phyloP scores from a whole-genome alignment of 2,888 invertebrate species.

The Steinernema scapterisci region DNA sequence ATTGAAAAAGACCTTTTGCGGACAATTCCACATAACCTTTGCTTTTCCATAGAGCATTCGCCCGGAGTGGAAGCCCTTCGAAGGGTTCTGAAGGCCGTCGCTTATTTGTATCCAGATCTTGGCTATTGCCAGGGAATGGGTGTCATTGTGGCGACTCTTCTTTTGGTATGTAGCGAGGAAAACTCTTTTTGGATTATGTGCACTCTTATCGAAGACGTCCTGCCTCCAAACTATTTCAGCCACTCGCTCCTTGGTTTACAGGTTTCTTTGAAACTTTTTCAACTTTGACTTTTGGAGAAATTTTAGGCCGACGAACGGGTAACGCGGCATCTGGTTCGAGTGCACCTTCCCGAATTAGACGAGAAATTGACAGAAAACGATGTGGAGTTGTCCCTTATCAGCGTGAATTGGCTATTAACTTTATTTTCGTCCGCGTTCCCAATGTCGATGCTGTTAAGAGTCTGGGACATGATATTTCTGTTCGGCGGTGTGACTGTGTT shows the following conservation, averaged over 20 bases:
- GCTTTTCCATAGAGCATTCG: constrained; percentile 78
- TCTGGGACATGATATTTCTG: constrained; percentile 96
- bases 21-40: constrained; percentile 94
- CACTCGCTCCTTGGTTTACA: constrained; percentile 79
- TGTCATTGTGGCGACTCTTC: constrained; percentile 83
- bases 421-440: constrained; percentile 94
- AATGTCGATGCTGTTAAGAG: constrained; percentile 86
- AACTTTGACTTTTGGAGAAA: background rate
- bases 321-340: constrained; percentile 81
- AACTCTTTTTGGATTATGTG: constrained; percentile 99
- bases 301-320: constrained; percentile 95
- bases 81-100: constrained; percentile 74
- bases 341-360: constrained; percentile 82
- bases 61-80: constrained; percentile 58
- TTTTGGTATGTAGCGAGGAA: constrained; percentile 94
- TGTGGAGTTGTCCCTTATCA: constrained; percentile 84
- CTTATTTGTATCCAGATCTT: constrained; percentile 91
- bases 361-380: constrained; percentile 88
- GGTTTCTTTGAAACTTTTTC: constrained; percentile 36
- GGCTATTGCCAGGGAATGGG: constrained; percentile 71
- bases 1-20: constrained; percentile 83
- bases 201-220: constrained; percentile 93
- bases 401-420: constrained; percentile 95
- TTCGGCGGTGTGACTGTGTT: constrained; percentile 93
- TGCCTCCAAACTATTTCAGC: constrained; percentile 96